These are phyloP conservation scores for Varanus salvator DNA, from an alignment of 2,113 vertebrate species.

Conservation along the genomic window DNA sequence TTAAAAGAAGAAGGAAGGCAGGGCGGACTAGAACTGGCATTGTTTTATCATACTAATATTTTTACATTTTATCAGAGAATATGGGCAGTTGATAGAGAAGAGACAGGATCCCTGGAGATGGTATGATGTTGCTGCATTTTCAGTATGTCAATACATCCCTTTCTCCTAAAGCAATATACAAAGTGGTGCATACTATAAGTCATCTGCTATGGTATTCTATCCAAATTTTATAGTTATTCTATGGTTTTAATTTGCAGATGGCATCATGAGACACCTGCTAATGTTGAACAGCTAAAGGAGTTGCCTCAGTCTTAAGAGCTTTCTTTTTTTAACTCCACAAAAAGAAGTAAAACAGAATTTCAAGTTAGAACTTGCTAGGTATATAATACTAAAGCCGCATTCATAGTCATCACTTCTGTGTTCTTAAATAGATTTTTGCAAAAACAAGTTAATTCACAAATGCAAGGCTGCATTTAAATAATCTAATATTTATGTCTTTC, in stretches of 20 bases:
- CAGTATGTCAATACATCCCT: not conserved
- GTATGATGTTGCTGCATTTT: not conserved
- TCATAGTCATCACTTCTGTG: not conserved
- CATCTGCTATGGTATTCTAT: not conserved
- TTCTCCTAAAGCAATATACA: not conserved
- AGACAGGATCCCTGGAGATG: not conserved
- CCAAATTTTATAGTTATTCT: constrained; percentile 4
- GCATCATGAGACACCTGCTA: not conserved
- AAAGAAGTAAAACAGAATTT: not conserved
- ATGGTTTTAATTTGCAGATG: not conserved
- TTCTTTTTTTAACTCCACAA: not conserved
- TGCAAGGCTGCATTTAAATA: constrained; percentile 2
- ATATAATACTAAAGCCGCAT: not conserved
- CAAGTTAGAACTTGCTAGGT: not conserved
- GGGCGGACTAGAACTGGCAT: not conserved
- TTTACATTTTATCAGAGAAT: constrained; percentile 18
- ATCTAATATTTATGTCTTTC: not conserved
- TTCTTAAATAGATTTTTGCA: not conserved
- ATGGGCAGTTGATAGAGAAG: not conserved
- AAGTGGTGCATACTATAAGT: not conserved
- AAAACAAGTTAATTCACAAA: not conserved
- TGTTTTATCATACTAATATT: constrained; percentile 4
- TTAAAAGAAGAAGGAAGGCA: not conserved
- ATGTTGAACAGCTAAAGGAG: not conserved
- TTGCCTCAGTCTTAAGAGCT: not conserved